These are phyloP conservation scores for Eucidaris tribuloides DNA, from an alignment of 35 echinoderm and acorn worm genomes.

Conservation along the genomic window DNA sequence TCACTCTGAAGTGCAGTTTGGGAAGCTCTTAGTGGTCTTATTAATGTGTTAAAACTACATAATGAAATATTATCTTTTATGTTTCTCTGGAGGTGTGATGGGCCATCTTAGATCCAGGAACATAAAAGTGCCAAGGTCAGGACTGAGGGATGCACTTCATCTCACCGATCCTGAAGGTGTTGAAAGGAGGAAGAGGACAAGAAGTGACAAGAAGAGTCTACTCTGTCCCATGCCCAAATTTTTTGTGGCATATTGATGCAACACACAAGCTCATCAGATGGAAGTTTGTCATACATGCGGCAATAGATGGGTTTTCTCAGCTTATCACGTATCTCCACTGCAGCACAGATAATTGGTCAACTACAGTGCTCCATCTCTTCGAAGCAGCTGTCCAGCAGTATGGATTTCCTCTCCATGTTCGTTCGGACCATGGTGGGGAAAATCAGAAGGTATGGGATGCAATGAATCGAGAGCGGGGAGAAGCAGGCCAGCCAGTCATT, in stretches of 20 bases:
- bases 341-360: neutral
- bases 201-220: neutral
- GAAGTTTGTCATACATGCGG: slow-evolving; percentile 22
- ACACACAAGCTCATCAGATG: slow-evolving; percentile 8
- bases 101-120: neutral
- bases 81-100: too few relatives aligned
- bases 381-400: neutral
- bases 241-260: slow-evolving; percentile 4
- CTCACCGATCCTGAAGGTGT: slow-evolving; percentile 11
- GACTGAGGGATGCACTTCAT: neutral
- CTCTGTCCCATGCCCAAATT: neutral
- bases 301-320: neutral
- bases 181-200: neutral
- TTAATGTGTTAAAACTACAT: too few relatives aligned
- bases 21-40: too few relatives aligned
- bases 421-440: neutral
- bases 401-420: neutral
- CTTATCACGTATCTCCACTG: neutral
- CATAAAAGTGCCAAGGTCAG: neutral
- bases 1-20: too few relatives aligned
- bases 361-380: neutral
- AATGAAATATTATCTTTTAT: too few relatives aligned
- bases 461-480: too few relatives aligned
- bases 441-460: neutral
- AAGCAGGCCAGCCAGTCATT: neutral